phyloP scores from a whole-genome alignment of 2,113 vertebrate species.

The Hemichromis elongatus region DNA sequence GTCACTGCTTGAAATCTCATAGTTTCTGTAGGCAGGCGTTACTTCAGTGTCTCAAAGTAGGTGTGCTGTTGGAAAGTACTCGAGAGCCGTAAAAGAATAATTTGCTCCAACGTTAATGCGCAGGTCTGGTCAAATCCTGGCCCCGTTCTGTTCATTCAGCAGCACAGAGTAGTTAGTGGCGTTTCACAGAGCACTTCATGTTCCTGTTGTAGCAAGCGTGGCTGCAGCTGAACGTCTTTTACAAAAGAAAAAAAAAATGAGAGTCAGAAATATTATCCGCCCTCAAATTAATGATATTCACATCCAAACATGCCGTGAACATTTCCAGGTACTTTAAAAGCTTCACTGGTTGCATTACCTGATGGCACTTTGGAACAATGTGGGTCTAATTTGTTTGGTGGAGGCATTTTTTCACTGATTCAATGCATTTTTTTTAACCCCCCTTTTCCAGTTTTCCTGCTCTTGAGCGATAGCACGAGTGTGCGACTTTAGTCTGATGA shows the following conservation, averaged over 20 bases:
- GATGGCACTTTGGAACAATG: background rate
- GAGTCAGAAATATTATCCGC: background rate
- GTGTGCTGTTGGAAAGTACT: background rate
- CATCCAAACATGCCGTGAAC: background rate
- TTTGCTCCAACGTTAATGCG: conserved; percentile 17
- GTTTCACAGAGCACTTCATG: conserved; percentile 31
- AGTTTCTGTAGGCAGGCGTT: background rate
- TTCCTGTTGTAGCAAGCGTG: conserved; percentile 7
- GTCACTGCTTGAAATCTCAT: background rate
- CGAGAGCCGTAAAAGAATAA: conserved; percentile 14
- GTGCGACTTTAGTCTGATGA: background rate
- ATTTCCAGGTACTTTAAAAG: conserved; percentile 15
- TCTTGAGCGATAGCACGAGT: conserved; percentile 1
- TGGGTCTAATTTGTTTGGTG: conserved; percentile 8
- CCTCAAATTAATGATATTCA: background rate
- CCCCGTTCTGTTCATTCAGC: conserved; percentile 1
- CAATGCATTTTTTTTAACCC: background rate
- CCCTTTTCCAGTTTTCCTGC: background rate
- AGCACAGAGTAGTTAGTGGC: background rate
- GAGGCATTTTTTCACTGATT: background rate
- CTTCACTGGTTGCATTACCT: background rate
- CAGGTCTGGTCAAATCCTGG: conserved; percentile 46
- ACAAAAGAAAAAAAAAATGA: background rate
- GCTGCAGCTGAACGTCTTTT: background rate
- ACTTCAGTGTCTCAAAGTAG: background rate